Evolutionary conservation across 2,797 vertebrate genomes (phyloP).

Genomic region (Heliangelus exortis): DNA sequence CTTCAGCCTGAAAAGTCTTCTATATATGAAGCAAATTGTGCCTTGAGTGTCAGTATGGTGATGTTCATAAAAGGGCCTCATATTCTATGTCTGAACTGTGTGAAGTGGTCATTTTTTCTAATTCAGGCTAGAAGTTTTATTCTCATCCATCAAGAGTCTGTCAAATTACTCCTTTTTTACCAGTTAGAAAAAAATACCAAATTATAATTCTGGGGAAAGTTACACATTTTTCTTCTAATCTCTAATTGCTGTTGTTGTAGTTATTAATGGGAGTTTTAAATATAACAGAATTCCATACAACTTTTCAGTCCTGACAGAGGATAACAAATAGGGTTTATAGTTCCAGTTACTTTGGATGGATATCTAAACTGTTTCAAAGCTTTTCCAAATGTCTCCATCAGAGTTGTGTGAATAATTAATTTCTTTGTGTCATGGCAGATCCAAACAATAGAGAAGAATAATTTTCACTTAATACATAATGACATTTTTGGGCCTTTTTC

Average conservation of each 20-base stretch:
- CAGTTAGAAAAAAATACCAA: neutral
- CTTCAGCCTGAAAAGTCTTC: neutral
- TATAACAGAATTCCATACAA: neutral
- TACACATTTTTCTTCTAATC: neutral
- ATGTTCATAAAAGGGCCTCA: neutral
- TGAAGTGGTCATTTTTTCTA: neutral
- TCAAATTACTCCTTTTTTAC: neutral
- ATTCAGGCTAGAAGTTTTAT: neutral
- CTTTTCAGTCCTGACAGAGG: neutral
- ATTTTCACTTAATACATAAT: neutral
- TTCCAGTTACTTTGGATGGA: neutral
- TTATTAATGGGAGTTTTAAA: neutral
- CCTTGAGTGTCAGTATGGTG: neutral
- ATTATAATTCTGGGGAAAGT: neutral
- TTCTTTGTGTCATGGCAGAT: neutral
- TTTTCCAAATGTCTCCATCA: conserved; percentile 19
- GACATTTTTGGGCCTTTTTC: neutral
- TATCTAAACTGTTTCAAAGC: neutral
- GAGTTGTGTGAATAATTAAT: neutral
- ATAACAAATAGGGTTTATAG: neutral
- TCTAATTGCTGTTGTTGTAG: neutral
- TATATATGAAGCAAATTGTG: neutral
- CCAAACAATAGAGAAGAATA: neutral
- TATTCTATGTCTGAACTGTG: neutral
- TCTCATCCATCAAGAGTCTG: neutral